Percentiles rank a stretch among this genome's conserved stretches.
phyloP scores from a whole-genome alignment of 2,797 vertebrate species.

The Falco columbarius region DNA sequence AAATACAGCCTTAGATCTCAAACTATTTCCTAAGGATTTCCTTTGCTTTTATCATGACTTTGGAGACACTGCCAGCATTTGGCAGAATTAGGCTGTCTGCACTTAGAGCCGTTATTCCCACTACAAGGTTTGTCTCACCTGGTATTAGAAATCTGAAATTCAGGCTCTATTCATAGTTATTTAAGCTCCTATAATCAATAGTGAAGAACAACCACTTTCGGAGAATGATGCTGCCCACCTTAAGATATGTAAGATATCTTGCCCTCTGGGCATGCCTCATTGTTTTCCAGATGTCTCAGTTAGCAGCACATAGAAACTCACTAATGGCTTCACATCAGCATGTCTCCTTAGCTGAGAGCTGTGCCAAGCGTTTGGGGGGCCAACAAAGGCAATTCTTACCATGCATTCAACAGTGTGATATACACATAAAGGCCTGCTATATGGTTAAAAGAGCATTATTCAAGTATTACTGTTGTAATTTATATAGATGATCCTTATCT shows the following conservation, averaged over 20 bases:
- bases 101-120: neutral
- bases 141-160: neutral
- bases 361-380: neutral
- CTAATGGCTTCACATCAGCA: neutral
- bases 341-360: neutral
- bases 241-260: neutral
- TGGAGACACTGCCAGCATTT: neutral
- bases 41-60: neutral
- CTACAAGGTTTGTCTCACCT: neutral
- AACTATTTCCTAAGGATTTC: conserved; percentile 32
- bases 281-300: neutral
- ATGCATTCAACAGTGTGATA: neutral
- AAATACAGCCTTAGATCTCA: neutral
- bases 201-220: neutral
- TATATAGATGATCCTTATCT: neutral
- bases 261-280: neutral
- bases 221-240: neutral
- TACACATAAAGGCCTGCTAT: neutral
- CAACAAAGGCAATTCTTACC: neutral
- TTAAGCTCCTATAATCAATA: neutral
- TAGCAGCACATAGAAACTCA: neutral
- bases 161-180: neutral
- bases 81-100: neutral
- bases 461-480: neutral
- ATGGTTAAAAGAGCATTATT: neutral